phyloP scores from a whole-genome alignment of 1,140 invertebrate species.

The Zaprionus nigranus region DNA sequence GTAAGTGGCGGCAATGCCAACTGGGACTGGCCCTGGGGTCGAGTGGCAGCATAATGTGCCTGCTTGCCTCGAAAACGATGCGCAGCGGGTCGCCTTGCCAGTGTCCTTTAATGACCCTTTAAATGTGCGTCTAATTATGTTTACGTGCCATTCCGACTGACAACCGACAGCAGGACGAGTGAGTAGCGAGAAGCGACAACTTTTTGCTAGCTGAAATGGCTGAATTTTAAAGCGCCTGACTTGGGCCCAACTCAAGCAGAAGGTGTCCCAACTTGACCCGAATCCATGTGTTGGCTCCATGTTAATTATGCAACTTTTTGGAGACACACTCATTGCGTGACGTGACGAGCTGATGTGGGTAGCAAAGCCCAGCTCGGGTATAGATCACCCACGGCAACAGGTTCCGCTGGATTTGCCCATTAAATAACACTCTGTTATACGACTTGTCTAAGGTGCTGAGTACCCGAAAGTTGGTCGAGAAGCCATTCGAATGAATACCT shows the following conservation, averaged over 20 bases:
- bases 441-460: conserved; percentile 6
- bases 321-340: conserved; percentile 44
- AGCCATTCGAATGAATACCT: conserved; percentile 30
- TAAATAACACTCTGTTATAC: conserved; percentile 18
- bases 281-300: conserved; percentile 73
- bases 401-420: conserved; percentile 9
- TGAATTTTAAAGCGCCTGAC: conserved; percentile 59
- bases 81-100: conserved; percentile 32
- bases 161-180: conserved; percentile 28
- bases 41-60: conserved; percentile 46
- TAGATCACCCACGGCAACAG: conserved; percentile 20
- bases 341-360: conserved; percentile 38
- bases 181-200: conserved; percentile 14
- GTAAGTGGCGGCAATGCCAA: conserved; percentile 48
- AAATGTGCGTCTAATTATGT: conserved; percentile 80
- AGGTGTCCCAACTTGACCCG: conserved; percentile 34
- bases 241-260: conserved; percentile 18
- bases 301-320: conserved; percentile 73
- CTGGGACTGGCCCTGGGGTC: conserved; percentile 28
- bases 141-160: conserved; percentile 64
- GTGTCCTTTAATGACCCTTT: conserved; percentile 75
- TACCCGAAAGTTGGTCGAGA: conserved; percentile 24
- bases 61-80: conserved; percentile 17
- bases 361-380: neutral
- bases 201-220: conserved; percentile 42